Conservation (phyloP, 2,113 vertebrate species). For the Rhizomys pruinosus region DNA sequence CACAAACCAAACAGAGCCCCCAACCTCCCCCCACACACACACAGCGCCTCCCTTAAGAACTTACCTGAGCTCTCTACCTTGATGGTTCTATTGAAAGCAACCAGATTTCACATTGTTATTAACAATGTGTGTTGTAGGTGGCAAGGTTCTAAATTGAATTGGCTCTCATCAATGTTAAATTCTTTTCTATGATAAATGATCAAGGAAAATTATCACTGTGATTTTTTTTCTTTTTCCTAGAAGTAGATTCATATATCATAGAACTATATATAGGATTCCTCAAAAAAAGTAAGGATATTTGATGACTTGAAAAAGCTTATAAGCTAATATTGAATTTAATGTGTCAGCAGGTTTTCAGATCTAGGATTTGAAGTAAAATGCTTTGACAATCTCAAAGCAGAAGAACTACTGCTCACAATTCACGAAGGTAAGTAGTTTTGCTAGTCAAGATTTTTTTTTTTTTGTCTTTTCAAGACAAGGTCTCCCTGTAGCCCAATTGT, state of each 20-base stretch:
- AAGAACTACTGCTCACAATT: constrained; percentile 86
- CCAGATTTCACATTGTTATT: neutral
- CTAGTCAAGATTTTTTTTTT: neutral
- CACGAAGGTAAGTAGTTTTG: constrained; percentile 87
- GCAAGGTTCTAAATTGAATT: neutral
- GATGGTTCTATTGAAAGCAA: neutral
- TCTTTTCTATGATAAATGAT: neutral
- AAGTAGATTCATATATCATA: neutral
- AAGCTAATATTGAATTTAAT: constrained; percentile 18
- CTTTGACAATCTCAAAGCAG: constrained; percentile 87
- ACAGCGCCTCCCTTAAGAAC: neutral
- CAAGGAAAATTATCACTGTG: neutral
- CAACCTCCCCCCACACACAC: no score
- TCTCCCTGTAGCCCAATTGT: no score
- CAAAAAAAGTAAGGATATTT: neutral
- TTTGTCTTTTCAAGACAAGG: no score
- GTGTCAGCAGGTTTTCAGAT: constrained; percentile 84
- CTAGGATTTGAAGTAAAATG: constrained; percentile 93
- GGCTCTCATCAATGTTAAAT: neutral
- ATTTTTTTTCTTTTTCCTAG: neutral
- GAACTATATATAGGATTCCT: neutral
- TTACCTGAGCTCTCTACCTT: neutral
- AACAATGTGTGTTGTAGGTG: neutral
- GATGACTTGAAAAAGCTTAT: neutral
- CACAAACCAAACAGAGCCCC: neutral